These are phyloP conservation scores for Holcopasites calliopsidis DNA, from an alignment of 1,140 invertebrate species.

Conservation along the genomic window DNA sequence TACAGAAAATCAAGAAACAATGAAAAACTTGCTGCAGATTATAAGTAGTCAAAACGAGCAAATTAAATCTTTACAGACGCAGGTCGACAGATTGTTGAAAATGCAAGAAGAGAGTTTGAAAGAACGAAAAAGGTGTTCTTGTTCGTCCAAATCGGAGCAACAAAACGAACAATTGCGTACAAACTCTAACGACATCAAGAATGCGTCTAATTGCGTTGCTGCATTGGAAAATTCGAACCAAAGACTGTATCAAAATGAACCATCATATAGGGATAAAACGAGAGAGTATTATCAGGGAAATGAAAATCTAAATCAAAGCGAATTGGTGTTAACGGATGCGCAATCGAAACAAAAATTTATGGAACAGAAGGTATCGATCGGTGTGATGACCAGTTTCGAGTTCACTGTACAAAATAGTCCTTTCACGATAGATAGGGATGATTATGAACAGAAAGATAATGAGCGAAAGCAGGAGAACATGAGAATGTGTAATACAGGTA, in stretches of 20 bases:
- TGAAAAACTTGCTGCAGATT: constrained; percentile 70
- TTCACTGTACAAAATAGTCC: constrained; percentile 81
- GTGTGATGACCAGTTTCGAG: constrained; percentile 87
- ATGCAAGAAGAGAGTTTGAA: constrained; percentile 69
- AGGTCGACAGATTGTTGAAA: constrained; percentile 70
- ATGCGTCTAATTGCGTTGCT: constrained; percentile 8
- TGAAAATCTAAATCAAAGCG: constrained; percentile 30
- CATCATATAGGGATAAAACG: constrained; percentile 10
- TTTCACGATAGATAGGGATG: constrained; percentile 59
- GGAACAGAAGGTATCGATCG: constrained; percentile 84
- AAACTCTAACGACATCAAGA: constrained; percentile 22
- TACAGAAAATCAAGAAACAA: constrained; percentile 67
- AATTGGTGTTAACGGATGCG: constrained; percentile 42
- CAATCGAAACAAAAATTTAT: constrained; percentile 64
- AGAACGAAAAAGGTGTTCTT: constrained; percentile 57
- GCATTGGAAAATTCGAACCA: not conserved
- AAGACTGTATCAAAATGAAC: not conserved
- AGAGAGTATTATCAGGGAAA: constrained; percentile 1
- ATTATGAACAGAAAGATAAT: constrained; percentile 76
- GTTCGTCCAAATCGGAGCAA: constrained; percentile 28
- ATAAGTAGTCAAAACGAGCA: constrained; percentile 74
- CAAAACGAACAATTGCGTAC: constrained; percentile 6
- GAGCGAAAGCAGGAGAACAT: constrained; percentile 72
- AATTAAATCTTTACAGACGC: constrained; percentile 71
- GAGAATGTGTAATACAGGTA: constrained; percentile 62